phyloP scores from a whole-genome alignment of 1,140 invertebrate genomes.

The Trigoniulus corallinus region DNA sequence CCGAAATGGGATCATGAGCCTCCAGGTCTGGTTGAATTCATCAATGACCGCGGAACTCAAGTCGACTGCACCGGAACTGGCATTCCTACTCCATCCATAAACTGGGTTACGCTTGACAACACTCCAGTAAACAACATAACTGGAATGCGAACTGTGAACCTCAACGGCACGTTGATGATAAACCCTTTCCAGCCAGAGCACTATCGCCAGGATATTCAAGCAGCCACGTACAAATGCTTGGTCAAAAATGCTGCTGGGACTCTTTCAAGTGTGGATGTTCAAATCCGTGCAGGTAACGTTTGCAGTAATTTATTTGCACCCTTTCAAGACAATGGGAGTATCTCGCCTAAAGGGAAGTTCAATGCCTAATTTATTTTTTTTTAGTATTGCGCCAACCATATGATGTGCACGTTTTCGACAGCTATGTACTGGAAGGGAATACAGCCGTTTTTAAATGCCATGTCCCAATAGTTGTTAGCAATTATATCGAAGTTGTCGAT shows the following conservation, averaged over 20 bases:
- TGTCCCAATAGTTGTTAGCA: constrained; percentile 59
- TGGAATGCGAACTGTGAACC: constrained; percentile 54
- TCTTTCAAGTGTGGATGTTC: neutral
- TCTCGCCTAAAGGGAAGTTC: neutral
- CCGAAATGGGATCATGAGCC: neutral
- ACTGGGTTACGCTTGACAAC: constrained; percentile 78
- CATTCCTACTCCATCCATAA: constrained; percentile 73
- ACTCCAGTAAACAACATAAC: constrained; percentile 75
- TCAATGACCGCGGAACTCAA: constrained; percentile 78
- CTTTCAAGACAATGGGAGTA: no score
- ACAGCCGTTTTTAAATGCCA: constrained; percentile 63
- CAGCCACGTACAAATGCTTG: neutral
- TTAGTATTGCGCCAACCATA: constrained; percentile 61
- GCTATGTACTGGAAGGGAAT: constrained; percentile 53
- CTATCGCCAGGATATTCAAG: neutral
- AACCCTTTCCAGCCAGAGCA: neutral
- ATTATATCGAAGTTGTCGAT: constrained; percentile 61
- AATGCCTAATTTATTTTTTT: constrained; percentile 18
- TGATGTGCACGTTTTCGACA: constrained; percentile 56
- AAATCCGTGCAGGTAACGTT: neutral
- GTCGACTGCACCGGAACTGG: constrained; percentile 83
- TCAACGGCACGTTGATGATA: neutral
- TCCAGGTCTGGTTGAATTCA: constrained; percentile 51
- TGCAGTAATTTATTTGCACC: no score
- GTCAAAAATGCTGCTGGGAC: neutral